Base-by-base conservation (phyloP, 2,888 invertebrate species). In the Ormyrus nitidulus region DNA sequence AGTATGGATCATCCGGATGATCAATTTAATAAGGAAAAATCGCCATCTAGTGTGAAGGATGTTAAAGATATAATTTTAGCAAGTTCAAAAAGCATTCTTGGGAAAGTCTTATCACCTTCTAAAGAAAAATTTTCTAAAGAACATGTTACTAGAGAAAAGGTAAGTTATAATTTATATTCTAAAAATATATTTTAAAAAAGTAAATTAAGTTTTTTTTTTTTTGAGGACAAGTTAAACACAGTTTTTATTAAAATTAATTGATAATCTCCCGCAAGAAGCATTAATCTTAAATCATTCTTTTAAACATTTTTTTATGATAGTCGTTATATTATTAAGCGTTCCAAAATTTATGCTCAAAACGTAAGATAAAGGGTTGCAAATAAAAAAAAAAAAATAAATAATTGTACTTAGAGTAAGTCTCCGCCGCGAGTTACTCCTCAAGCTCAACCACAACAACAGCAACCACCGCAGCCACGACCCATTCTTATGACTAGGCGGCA, bases 401-500 rank as follows among this genome's bases (percentile, higher is more conserved):
- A 77, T 64, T 77, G 19, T 79, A 81, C 83, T 71, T 85, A 91
- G 90, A 91, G 89, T 84, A 91, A 91, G 85, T 91, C 91, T 66
- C 92, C 91, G 54, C 88, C 90, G 51, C 86, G 86, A 80, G 84
- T 85, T 78, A 86, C 87, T 65, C 86, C 87, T 73, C 92, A 86
- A 78, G 48, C 10, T 62, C 77, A 59, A 44, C 86, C 34, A 53
- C 69, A 82, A 44, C 86, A 86, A 19, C 66, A 19, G 51, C 66
- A 53, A 19, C 85, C 85, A 73, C 86, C 85, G 77, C 88, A 88
- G 72, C 88, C 88, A 76, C 92, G 84, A 85, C 92, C 82, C 87
- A 92, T 83, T 85, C 91, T 97, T 84, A 97, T 97, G 96, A 97
- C 97, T 0, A 93, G 96, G 83, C 94, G 96, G 75, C 96, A 97